These are phyloP conservation scores for Calephelis virginiensis DNA, from an alignment of 1,140 invertebrate species.

Conservation along the genomic window DNA sequence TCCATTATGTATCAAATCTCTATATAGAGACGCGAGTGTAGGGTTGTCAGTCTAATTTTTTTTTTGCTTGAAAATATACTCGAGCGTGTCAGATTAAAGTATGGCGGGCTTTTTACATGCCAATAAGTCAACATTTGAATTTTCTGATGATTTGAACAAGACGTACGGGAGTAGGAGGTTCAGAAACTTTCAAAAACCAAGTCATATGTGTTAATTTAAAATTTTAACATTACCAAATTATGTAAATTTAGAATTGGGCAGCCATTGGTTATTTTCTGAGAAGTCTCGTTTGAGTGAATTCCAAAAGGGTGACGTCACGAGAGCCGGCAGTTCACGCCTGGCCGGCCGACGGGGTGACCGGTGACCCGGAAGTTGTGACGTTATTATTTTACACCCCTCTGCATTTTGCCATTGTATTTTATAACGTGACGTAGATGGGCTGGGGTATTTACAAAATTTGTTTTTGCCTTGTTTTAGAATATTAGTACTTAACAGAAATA, in stretches of 20 bases:
- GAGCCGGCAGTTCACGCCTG: slow-evolving; percentile 24
- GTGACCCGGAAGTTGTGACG: slow-evolving; percentile 55
- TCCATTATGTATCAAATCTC: too few species aligned
- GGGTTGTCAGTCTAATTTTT: too few species aligned
- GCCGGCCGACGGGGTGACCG: slow-evolving; percentile 35
- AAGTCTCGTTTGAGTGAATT: slow-evolving; percentile 20
- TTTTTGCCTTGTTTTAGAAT: neutral
- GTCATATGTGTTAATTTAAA: too few species aligned
- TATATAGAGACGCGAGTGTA: too few species aligned
- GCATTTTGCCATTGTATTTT: slow-evolving; percentile 27
- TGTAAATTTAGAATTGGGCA: neutral
- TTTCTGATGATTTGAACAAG: too few species aligned
- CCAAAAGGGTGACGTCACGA: slow-evolving; percentile 43
- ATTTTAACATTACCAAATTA: neutral
- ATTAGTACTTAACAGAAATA: too few species aligned
- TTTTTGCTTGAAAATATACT: too few species aligned
- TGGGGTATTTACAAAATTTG: slow-evolving; percentile 5
- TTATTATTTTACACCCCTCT: slow-evolving; percentile 47
- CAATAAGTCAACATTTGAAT: too few species aligned
- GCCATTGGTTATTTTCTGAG: neutral
- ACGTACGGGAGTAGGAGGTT: too few species aligned
- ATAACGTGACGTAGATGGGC: slow-evolving; percentile 19
- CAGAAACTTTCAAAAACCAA: too few species aligned
- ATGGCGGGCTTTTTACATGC: too few species aligned
- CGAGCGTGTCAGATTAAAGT: too few species aligned